phyloP scores from a whole-genome alignment of 2,888 invertebrate genomes.

The Mesochorus sp. region DNA sequence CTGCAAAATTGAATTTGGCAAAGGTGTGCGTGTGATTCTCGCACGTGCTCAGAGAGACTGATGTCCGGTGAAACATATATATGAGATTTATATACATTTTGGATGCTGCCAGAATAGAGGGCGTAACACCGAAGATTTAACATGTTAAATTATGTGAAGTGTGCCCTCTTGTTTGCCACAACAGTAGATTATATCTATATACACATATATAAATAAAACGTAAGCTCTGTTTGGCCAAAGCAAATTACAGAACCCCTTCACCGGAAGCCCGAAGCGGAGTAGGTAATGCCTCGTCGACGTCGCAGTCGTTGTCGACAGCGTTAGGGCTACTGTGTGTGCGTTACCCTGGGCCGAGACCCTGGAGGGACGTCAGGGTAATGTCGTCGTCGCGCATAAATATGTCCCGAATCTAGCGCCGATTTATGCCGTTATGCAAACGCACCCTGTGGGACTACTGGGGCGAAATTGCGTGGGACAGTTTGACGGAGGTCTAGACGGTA shows the following conservation, averaged over 20 bases:
- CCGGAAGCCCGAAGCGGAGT: conserved; percentile 56
- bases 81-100: conserved; percentile 1
- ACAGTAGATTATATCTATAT: background rate
- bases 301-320: conserved; percentile 39
- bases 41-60: conserved; percentile 48
- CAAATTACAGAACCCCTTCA: conserved; percentile 62
- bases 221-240: conserved; percentile 59
- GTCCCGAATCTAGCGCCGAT: conserved; percentile 66
- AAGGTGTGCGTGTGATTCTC: conserved; percentile 54
- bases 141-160: background rate
- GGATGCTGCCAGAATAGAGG: conserved; percentile 5
- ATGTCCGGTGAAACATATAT: conserved; percentile 36
- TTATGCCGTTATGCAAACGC: conserved; percentile 68
- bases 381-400: conserved; percentile 67
- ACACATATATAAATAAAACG: conserved; percentile 16
- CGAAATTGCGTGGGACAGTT: conserved; percentile 62
- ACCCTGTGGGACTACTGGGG: conserved; percentile 57
- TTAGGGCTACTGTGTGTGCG: conserved; percentile 13
- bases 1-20: conserved; percentile 51
- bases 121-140: background rate
- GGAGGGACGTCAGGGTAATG: conserved; percentile 65
- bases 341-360: conserved; percentile 37
- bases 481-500: conserved; percentile 58
- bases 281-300: conserved; percentile 61
- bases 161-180: conserved; percentile 18